Evolutionary conservation across 2,113 vertebrate species (phyloP), one percentile per base, ranked within the genome.

Genomic region (Poeciliopsis turrubarensis): DNA sequence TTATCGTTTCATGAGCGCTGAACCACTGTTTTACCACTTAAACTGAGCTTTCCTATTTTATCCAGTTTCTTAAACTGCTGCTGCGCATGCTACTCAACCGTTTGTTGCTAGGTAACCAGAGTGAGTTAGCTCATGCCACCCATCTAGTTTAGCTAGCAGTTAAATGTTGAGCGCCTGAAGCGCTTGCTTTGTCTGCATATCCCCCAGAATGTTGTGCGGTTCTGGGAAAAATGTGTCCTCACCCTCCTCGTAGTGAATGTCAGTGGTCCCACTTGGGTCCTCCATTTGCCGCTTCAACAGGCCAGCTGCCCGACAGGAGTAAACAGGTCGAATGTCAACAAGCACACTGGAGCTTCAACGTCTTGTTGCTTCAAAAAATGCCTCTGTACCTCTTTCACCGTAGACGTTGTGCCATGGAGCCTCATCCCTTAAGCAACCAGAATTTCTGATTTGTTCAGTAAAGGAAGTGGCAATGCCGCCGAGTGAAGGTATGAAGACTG

Each of bases 201-300:
- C 34, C 34, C 10, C 34, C 34, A 11, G 34, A 37, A 37, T 37
- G 34, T 10, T 12, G 34, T 37, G 34, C 34, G 34, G 34, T 37
- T 37, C 34, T 37, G 34, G 34, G 22, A 27, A 65, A 68, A 69
- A 6, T 25, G 60, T 11, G 5, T 2, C 41, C 61, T 82, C 1
- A 89, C 87, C 79, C 77, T 82, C 65, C 31, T 73, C 44, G 4
- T 70, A 71, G 61, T 73, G 61, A 31, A 82, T 27, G 32, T 77
- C 68, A 17, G 9, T 29, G 60, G 68, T 75, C 15, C 8, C 8
- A 3, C 67, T 60, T 0, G 0, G 30, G 15, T 64, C 54, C 44
- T 76, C 1, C 61, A 60, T 76, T 13, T 41, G 51, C 51, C 70
- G 78, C 41, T 72, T 26, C 51, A 47, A 75, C 70, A 65, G 27